A percentile compares a stretch with the other conserved stretches of the same genome.
These are phyloP conservation scores for Halocynthia aurantium DNA, from an alignment of 23 tunicate genomes.

Conservation along the genomic window DNA sequence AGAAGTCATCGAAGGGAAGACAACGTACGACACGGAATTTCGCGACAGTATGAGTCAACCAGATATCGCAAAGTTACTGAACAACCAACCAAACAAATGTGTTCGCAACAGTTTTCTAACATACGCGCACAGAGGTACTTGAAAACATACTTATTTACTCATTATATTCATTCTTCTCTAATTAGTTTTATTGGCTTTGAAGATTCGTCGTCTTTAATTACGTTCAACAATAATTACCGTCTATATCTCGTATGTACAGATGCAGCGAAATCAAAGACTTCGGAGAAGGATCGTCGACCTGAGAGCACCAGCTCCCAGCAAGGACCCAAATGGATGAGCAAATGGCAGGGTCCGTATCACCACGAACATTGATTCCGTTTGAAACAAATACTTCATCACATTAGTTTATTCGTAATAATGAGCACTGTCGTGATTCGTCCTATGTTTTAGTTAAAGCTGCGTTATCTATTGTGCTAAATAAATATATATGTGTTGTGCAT, in stretches of 20 bases:
- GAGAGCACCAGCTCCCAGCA: constrained; percentile 3
- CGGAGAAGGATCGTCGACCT: background rate
- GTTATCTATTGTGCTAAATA: too few species aligned
- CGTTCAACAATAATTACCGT: background rate
- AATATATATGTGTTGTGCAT: too few species aligned
- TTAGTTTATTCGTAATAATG: too few species aligned
- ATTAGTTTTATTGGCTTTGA: background rate
- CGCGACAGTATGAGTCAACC: constrained; percentile 37
- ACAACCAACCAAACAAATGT: constrained; percentile 56
- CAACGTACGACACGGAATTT: constrained; percentile 52
- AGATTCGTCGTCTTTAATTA: too few species aligned
- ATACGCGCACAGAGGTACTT: constrained; percentile 28
- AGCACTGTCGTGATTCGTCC: too few species aligned
- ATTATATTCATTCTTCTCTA: background rate
- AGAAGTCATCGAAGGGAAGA: constrained; percentile 65
- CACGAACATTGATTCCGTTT: constrained; percentile 9
- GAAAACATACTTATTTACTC: background rate
- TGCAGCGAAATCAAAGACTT: background rate
- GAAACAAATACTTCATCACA: too few species aligned
- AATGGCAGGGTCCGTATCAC: constrained; percentile 27
- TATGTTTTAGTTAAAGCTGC: too few species aligned
- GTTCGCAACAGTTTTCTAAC: constrained; percentile 51
- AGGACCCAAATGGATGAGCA: constrained; percentile 12
- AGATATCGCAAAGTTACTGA: constrained; percentile 40
- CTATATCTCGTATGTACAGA: background rate